A percentile compares a stretch with the other conserved stretches of the same genome.
phyloP scores from a whole-genome alignment of 2,113 vertebrate genomes.

The Probosciger aterrimus region DNA sequence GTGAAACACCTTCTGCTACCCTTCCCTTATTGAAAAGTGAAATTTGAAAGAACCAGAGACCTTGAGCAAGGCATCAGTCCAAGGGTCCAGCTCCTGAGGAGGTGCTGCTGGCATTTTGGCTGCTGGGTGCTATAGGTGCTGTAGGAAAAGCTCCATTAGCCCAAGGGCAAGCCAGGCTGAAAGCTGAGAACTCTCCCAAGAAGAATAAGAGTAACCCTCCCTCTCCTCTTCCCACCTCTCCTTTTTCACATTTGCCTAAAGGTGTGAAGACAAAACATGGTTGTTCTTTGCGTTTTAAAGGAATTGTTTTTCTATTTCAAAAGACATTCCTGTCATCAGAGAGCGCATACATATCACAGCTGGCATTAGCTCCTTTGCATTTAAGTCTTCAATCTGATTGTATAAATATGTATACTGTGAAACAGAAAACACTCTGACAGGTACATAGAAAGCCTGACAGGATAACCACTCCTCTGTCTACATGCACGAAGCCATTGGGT shows the following conservation, averaged over 20 bases:
- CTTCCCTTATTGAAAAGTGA: not conserved
- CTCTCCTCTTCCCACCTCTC: not conserved
- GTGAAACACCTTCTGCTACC: not conserved
- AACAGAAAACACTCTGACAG: slow-evolving; percentile 23
- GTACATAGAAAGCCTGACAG: slow-evolving; percentile 6
- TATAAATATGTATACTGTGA: not conserved
- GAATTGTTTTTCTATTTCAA: not conserved
- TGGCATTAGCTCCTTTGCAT: not conserved
- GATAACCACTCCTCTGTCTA: slow-evolving; percentile 35
- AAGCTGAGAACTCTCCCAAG: not conserved
- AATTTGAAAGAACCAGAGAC: not conserved
- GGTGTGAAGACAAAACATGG: not conserved
- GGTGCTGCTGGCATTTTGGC: accelerated
- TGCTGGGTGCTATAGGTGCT: not conserved
- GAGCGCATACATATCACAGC: not conserved
- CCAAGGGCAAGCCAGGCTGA: not conserved
- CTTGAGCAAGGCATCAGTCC: not conserved
- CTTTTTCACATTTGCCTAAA: not conserved
- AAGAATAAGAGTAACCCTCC: not conserved
- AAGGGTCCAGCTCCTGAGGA: not conserved
- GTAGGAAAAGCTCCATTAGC: not conserved
- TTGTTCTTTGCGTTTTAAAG: not conserved
- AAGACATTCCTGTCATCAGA: not conserved
- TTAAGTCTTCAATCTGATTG: not conserved
- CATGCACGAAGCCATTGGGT: not conserved